phyloP scores from a whole-genome alignment of 1,140 invertebrate species.

The Hormaphis cornu region DNA sequence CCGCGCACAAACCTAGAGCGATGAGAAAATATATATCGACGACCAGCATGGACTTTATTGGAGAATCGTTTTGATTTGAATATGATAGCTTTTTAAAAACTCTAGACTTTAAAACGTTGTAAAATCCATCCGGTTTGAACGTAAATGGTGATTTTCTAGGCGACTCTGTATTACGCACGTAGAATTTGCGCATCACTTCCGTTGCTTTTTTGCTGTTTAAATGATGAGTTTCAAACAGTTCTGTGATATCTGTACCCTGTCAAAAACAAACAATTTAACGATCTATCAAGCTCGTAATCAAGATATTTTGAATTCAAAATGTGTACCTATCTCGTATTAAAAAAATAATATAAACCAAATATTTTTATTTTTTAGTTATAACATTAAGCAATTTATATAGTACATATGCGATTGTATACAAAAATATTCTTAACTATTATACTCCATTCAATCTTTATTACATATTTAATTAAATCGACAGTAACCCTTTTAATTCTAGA shows the following conservation, averaged over 20 bases:
- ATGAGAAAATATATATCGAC: constrained; percentile 45
- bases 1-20: constrained; percentile 46
- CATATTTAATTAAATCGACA: too few relatives aligned
- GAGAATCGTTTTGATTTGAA: background rate
- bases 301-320: too few relatives aligned
- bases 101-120: constrained; percentile 49
- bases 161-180: constrained; percentile 47
- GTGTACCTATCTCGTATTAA: too few relatives aligned
- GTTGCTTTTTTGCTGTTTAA: constrained; percentile 41
- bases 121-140: constrained; percentile 60
- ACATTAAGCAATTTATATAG: too few relatives aligned
- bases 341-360: too few relatives aligned
- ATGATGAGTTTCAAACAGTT: constrained; percentile 61
- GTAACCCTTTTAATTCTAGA: too few relatives aligned
- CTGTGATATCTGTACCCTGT: constrained; percentile 63
- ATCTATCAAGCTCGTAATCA: too few relatives aligned
- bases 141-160: constrained; percentile 57
- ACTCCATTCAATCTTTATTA: too few relatives aligned
- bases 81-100: background rate
- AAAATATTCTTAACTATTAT: too few relatives aligned
- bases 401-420: too few relatives aligned
- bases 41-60: constrained; percentile 34
- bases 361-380: too few relatives aligned
- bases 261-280: constrained; percentile 35
- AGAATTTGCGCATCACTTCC: constrained; percentile 47